Base-by-base conservation (phyloP, 2,113 vertebrate genomes). In the Actenoides hombroni region DNA sequence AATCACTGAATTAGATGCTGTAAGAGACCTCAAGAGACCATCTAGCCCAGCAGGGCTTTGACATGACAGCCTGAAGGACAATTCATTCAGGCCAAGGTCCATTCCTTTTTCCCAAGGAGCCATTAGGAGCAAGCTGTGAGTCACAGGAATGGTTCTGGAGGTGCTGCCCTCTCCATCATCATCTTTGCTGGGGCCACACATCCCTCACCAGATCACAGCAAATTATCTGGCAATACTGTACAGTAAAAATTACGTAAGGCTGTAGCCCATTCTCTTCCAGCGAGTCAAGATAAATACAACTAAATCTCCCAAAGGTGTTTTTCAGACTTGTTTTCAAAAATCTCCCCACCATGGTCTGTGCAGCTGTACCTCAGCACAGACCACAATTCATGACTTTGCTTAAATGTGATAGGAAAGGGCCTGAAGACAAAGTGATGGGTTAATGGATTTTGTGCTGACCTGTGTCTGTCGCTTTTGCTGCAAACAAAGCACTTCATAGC, bases 301-400 rank as follows among this genome's bases (percentile, higher is more conserved):
- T 44, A n/a, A 23, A 65, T 4, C 25, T 81, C 46, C 18, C 31
- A 28, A 3, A 71, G 14, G 14, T 69, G 33, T 73, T 88, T 80
- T 85, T 48, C 79, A 80, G 71, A 69, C 25, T 37, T 76, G 39
- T 33, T 88, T 88, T 73, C 67, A 83, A 83, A 90, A 73, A 23
- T 29, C 87, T 85, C 25, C 53, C 68, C 37, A 86, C 18, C 40
- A 13, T 1, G 1, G 61, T 13, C 57, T 20, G 3, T 16, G 69
- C 6, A 1, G 0, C 0, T 6, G 21, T 7, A 60, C n/a, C 51
- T 91, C 61, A 68, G 77, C 65, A 79, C 16, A 35, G 87, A 73
- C 4, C 11, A 31, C 39, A 90, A 33, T 3, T 90, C 68, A 73
- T 25, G 17, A 83, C 76, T 88, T 75, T 4, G 2, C 19, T 86